These are phyloP conservation scores for Mercenaria mercenaria DNA, from an alignment of 1,140 invertebrate species.

Conservation along the genomic window DNA sequence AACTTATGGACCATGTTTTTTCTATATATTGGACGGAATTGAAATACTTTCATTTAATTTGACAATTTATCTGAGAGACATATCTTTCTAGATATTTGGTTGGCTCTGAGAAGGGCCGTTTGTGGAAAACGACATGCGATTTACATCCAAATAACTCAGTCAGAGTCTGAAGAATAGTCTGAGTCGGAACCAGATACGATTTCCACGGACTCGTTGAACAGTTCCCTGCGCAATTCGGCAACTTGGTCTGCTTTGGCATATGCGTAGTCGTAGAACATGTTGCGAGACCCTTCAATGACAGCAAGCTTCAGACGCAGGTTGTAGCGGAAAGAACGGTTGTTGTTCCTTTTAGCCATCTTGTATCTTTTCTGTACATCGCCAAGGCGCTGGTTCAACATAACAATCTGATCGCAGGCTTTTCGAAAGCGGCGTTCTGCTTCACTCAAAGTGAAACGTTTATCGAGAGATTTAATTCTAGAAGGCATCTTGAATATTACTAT, in stretches of 20 bases:
- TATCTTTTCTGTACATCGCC: slow-evolving; percentile 45
- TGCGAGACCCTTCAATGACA: slow-evolving; percentile 66
- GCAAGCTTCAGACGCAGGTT: slow-evolving; percentile 58
- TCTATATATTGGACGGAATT: too few relatives aligned
- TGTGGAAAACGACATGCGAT: neutral
- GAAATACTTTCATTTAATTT: too few relatives aligned
- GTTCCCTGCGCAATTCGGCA: slow-evolving; percentile 57
- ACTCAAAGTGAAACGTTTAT: slow-evolving; percentile 36
- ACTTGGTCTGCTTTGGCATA: slow-evolving; percentile 66
- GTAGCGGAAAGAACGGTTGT: slow-evolving; percentile 36
- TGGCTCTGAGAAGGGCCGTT: slow-evolving; percentile 44
- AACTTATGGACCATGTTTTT: too few relatives aligned
- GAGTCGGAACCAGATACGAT: slow-evolving; percentile 28
- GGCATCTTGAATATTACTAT: slow-evolving; percentile 35
- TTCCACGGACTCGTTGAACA: slow-evolving; percentile 54
- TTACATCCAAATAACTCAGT: neutral
- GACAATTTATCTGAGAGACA: neutral
- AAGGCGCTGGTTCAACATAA: slow-evolving; percentile 36
- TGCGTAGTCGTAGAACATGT: slow-evolving; percentile 74
- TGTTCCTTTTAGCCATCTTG: slow-evolving; percentile 16
- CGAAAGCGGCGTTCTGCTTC: slow-evolving; percentile 40
- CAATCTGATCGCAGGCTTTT: slow-evolving; percentile 55
- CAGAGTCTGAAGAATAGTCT: neutral
- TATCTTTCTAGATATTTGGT: slow-evolving; percentile 13
- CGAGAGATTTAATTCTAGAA: slow-evolving; percentile 39